Percentiles rank a stretch among this genome's conserved stretches.
Conservation (phyloP, 2,113 vertebrate genomes). For the Leucopsar rothschildi region DNA sequence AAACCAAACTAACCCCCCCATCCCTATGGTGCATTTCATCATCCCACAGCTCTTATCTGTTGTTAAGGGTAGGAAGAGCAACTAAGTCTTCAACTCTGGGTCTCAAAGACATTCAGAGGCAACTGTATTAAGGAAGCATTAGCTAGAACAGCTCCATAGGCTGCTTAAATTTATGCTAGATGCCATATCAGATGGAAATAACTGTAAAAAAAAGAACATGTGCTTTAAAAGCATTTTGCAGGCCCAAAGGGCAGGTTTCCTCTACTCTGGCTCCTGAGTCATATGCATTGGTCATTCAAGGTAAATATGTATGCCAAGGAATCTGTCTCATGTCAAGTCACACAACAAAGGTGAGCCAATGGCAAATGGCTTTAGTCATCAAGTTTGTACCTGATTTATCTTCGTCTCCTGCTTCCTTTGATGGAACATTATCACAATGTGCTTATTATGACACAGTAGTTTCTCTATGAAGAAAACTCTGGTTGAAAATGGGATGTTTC, state of each 20-base stretch:
- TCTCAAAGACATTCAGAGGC: background rate
- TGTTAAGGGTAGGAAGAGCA: background rate
- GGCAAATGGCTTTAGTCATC: background rate
- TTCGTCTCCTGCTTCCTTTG: background rate
- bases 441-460: background rate
- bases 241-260: background rate
- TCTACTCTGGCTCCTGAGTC: background rate
- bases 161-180: background rate
- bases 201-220: rapidly evolving
- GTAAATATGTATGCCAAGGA: background rate
- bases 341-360: background rate
- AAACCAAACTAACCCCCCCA: rapidly evolving
- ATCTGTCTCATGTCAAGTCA: background rate
- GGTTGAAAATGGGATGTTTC: background rate
- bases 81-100: background rate
- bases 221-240: background rate
- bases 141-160: background rate
- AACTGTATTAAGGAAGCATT: background rate
- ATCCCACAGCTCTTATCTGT: background rate
- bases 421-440: background rate
- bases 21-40: background rate
- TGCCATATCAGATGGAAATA: background rate
- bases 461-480: background rate
- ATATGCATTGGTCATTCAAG: background rate
- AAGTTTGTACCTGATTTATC: background rate